Conservation (phyloP, 2,888 invertebrate species). For the Anthrax anthrax region DNA sequence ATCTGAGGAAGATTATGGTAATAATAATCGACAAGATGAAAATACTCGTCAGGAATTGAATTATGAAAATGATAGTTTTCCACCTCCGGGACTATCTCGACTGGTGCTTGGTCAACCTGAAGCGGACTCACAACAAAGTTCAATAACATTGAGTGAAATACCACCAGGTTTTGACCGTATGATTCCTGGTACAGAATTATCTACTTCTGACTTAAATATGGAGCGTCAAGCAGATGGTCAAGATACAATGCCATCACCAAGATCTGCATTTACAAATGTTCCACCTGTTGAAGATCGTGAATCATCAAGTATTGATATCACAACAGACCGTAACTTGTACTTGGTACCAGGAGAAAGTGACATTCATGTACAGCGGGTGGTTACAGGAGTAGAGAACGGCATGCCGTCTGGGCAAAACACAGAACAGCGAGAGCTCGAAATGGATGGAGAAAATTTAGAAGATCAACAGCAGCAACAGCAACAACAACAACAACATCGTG, state of each 20-base stretch:
- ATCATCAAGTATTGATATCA: conserved; percentile 16
- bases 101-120: conserved; percentile 55
- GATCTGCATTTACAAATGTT: conserved; percentile 10
- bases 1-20: conserved; percentile 39
- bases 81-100: conserved; percentile 49
- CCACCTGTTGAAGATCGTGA: conserved; percentile 8
- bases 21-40: conserved; percentile 1
- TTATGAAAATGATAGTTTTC: conserved; percentile 36
- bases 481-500: conserved; percentile 11
- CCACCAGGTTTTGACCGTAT: conserved; percentile 39
- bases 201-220: conserved; percentile 33
- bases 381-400: conserved; percentile 41
- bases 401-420: conserved; percentile 22
- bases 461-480: conserved; percentile 21
- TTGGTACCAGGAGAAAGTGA: conserved; percentile 27
- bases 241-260: conserved; percentile 21
- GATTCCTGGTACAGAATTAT: conserved; percentile 36
- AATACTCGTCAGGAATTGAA: conserved; percentile 20
- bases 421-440: conserved; percentile 40
- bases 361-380: conserved; percentile 31
- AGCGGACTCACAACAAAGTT: conserved; percentile 24
- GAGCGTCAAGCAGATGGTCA: conserved; percentile 35
- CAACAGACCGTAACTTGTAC: conserved; percentile 24
- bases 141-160: conserved; percentile 27
- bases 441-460: conserved; percentile 46